Evolutionary conservation across 2,888 invertebrate genomes (phyloP).

Genomic region (Eumerus sabulonum): DNA sequence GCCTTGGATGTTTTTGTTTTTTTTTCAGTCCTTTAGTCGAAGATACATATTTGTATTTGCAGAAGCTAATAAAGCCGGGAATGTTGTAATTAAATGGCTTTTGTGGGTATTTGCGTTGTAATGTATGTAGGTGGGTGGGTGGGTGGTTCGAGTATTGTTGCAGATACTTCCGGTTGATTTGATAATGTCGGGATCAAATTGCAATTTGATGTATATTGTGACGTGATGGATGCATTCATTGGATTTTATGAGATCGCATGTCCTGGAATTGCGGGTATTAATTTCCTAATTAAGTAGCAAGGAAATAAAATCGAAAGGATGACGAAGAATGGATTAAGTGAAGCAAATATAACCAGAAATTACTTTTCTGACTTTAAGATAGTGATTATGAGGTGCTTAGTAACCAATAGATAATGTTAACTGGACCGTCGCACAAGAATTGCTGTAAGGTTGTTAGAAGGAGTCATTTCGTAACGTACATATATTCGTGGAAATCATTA

Average conservation of each 20-base stretch:
- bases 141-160: neutral
- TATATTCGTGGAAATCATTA: too few relatives aligned
- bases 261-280: constrained; percentile 47
- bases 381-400: too few relatives aligned
- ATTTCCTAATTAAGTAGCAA: constrained; percentile 64
- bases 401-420: too few relatives aligned
- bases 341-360: too few relatives aligned
- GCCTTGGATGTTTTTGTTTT: constrained; percentile 33
- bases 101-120: constrained; percentile 67
- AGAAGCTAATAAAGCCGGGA: constrained; percentile 65
- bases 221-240: constrained; percentile 60
- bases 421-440: too few relatives aligned
- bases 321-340: too few relatives aligned
- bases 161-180: constrained; percentile 65
- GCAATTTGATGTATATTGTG: constrained; percentile 61
- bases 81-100: constrained; percentile 68
- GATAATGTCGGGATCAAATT: constrained; percentile 59
- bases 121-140: constrained; percentile 10
- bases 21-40: constrained; percentile 14
- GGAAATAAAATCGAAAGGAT: too few relatives aligned
- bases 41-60: constrained; percentile 7
- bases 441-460: too few relatives aligned
- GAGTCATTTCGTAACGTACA: too few relatives aligned
- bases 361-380: too few relatives aligned
- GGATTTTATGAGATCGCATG: constrained; percentile 38